Base-by-base conservation (phyloP, 2,113 vertebrate genomes). In the Eidolon helvum region DNA sequence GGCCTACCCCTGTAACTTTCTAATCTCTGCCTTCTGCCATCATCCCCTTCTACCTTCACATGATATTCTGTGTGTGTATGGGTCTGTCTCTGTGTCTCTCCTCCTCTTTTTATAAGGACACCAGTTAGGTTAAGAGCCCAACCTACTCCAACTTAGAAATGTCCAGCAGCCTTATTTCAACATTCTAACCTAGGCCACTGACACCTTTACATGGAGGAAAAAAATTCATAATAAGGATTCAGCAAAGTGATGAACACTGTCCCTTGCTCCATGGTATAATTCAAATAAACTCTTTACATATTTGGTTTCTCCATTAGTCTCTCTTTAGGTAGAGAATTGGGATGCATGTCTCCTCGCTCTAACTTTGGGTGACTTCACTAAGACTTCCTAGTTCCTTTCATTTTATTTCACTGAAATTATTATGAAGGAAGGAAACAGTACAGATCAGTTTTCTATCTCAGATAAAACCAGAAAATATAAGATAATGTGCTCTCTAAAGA, bases 341-440 rank as follows among this genome's bases (percentile, higher is more conserved):
- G 22, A 69, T 35, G 10, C 0, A 45, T 38, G 1, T 75, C 7
- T 57, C 28, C 30, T 45, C 6, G 28, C 18, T 88, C 65, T 94
- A 63, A 33, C 19, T 72, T 71, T 83, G 80, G 16, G 63, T 38
- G 28, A 43, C 33, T 89, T 89, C 22, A 4, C 21, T 61, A 84
- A 84, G 30, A 55, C 28, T 95, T 93, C 28, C 38, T 43, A 57
- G 10, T n/a, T n/a, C 45, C 30, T 59, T 77, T 91, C 59, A 78
- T 63, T 97, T 88, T 55, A 72, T 90, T 92, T 87, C 55, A 75
- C 16, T 82, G 40, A 26, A 96, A 86, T 82, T 57, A 61, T 38
- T 96, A 30, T 80, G 45, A 77, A 74, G 91, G 7, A 77, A 40
- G 30, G 74, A 92, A 63, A 90, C 40, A 72, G 26, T 59, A 63